A percentile compares a stretch with the other conserved stretches of the same genome.
Evolutionary conservation across 2,797 vertebrate genomes (phyloP).

Genomic region (Gallinago solitaria): DNA sequence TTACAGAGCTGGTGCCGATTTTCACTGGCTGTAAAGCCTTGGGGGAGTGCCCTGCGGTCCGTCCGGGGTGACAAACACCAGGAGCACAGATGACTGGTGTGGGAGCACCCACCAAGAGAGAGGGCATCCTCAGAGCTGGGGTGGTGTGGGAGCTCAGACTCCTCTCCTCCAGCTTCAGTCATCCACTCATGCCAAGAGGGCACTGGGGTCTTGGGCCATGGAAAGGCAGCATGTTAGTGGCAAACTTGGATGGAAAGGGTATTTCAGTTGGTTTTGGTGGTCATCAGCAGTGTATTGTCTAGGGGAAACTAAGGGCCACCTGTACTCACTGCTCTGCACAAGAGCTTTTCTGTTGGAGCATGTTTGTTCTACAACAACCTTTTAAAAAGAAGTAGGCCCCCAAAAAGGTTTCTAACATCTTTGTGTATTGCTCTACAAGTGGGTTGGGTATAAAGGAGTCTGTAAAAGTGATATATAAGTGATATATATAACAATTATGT

Average conservation of each 20-base stretch:
- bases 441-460: background rate
- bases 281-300: background rate
- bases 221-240: background rate
- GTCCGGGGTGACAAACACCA: background rate
- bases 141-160: rapidly evolving
- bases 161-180: background rate
- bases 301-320: background rate
- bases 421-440: background rate
- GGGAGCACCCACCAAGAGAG: rapidly evolving
- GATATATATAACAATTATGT: rapidly evolving
- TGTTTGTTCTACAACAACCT: background rate
- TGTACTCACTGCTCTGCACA: background rate
- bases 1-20: constrained; percentile 79
- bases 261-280: constrained; percentile 9
- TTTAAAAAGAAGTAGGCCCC: background rate
- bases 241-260: background rate
- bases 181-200: rapidly evolving
- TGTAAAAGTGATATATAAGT: background rate
- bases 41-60: constrained; percentile 64
- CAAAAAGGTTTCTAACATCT: background rate
- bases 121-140: rapidly evolving
- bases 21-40: constrained; percentile 79
- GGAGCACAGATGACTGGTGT: background rate
- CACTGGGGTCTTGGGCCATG: background rate
- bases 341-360: background rate